Evolutionary conservation across 2,888 invertebrate species (phyloP), one percentile per base, ranked within the genome.

Genomic region (Frankliniella intonsa): DNA sequence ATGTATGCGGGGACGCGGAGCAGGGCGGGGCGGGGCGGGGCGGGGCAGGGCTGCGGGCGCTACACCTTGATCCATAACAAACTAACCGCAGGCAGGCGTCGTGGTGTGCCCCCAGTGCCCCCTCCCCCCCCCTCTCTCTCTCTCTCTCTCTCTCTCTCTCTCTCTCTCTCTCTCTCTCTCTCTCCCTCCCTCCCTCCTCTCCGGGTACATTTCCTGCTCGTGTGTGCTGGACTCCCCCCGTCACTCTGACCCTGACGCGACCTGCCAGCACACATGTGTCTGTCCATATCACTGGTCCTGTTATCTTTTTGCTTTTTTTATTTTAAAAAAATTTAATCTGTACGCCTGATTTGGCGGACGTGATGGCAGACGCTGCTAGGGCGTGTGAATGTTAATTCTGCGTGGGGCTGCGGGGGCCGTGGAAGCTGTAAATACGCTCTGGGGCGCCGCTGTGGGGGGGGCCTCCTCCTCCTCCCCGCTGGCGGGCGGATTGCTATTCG

Each of bases 21-120:
- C 17, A 14, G 17, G 55, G 55, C 12, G 55, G 55, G 12, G 55
- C 14, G 62, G 7, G 62, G 62, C 17, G 62, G 17, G 55, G 55
- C 12, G 55, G 55, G 12, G 55, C 14, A 5, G n/a, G 22, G 69
- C 25, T 25, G 69, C 69, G 12, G 38, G 25, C 25, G 69, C 69
- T 17, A 62, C 62, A 76, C 69, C 69, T 76, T 76, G 69, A 76
- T 76, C 69, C 25, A 76, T 62, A 76, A 76, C 69, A 76, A 76
- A 76, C 69, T 25, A 62, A 62, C 62, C 62, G n/a, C 62, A 62
- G 55, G 17, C 14, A 17, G 14, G 55, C 14, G 2, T 17, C 14
- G 17, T 2, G 55, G 14, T 12, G 55, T 17, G 55, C 14, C 55
- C 12, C 14, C 10, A 14, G 51, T 14, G 51, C 17, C 17, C 14